phyloP scores from a whole-genome alignment of 2,797 vertebrate genomes.

The Lagorchestes hirsutus region DNA sequence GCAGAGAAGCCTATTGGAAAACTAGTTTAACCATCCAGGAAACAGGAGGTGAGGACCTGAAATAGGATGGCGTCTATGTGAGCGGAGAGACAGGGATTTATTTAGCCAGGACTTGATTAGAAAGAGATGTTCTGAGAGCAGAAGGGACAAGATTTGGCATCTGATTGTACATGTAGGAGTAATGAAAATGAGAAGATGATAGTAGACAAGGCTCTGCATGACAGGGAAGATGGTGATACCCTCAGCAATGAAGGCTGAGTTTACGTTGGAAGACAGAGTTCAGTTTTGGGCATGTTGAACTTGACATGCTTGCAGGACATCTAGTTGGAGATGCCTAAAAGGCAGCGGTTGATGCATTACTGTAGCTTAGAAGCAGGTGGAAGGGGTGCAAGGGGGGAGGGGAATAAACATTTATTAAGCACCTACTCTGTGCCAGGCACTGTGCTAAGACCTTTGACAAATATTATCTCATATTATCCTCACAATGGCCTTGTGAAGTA shows the following conservation, averaged over 20 bases:
- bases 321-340: not conserved
- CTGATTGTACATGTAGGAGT: not conserved
- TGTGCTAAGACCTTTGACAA: not conserved
- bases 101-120: not conserved
- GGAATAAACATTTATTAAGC: not conserved
- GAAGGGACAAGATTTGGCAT: not conserved
- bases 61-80: not conserved
- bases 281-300: not conserved
- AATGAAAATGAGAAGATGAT: not conserved
- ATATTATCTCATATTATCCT: not conserved
- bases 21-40: not conserved
- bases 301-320: not conserved
- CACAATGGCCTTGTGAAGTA: not conserved
- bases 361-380: not conserved
- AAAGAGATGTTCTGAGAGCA: not conserved
- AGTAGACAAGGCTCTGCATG: not conserved
- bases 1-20: not conserved
- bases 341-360: not conserved
- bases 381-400: not conserved
- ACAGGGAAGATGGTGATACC: not conserved
- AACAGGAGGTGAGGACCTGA: not conserved
- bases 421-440: not conserved
- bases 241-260: not conserved
- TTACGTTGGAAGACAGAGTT: not conserved
- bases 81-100: not conserved